Evolutionary conservation across 2,113 vertebrate genomes (phyloP).

Genomic region (Anser cygnoides): DNA sequence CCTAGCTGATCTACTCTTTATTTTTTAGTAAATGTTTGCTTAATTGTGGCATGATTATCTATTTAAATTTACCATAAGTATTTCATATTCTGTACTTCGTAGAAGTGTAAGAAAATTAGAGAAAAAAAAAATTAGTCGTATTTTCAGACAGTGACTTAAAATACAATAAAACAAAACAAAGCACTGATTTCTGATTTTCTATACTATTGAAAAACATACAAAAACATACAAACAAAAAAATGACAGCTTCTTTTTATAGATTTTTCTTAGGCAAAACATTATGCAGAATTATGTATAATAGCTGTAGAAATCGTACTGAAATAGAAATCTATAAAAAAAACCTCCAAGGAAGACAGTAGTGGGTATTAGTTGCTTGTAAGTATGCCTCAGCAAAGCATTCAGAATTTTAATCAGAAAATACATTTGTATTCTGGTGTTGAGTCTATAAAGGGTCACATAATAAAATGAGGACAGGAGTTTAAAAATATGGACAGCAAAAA

Average conservation of each 20-base stretch:
- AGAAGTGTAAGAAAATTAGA: background rate
- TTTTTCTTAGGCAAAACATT: background rate
- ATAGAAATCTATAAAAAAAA: background rate
- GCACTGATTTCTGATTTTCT: background rate
- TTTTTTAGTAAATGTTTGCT: background rate
- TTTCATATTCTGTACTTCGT: background rate
- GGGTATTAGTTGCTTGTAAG: background rate
- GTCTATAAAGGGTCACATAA: background rate
- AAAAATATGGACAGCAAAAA: slow-evolving; percentile 1
- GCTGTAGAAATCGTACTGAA: background rate
- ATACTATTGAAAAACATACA: background rate
- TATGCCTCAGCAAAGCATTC: background rate
- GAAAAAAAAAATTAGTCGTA: background rate
- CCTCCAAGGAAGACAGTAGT: background rate
- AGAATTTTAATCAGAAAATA: background rate
- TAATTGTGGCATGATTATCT: background rate
- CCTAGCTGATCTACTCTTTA: background rate
- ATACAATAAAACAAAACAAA: background rate
- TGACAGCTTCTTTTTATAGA: background rate
- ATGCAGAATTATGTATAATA: background rate
- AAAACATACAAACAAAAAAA: background rate
- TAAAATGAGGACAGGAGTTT: background rate
- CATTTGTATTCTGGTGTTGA: background rate
- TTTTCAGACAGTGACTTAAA: background rate
- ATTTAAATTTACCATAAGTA: background rate